Evolutionary conservation across 2,888 invertebrate genomes (phyloP), one percentile per base, ranked within the genome.

Genomic region (Yponomeuta malinellus): DNA sequence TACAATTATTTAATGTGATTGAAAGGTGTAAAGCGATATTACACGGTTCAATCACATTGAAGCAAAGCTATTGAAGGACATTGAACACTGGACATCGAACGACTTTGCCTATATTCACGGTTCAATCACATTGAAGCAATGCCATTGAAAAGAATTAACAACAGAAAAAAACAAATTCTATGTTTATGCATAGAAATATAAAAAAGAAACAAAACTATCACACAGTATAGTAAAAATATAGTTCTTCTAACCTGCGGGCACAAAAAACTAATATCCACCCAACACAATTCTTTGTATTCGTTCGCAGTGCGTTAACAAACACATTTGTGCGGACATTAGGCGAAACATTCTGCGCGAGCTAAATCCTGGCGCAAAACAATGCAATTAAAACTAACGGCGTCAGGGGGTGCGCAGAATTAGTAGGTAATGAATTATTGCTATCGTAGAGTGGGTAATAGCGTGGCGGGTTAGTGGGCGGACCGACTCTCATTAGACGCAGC

Each of bases 401-500:
- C 70, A 63, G 43, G 69, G 52, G 69, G 65, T 65, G 85, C 83
- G 84, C 82, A 85, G 86, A 86, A 90, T 90, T 87, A 90, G 87
- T 43, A 37, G 37, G 37, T 85, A 87, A 88, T 88, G 87, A 89
- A 88, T 90, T 87, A 89, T 89, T 88, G 85, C 83, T 82, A 82
- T 83, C 81, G 84, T 83, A 83, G 83, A 80, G 85, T 80, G 71
- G 80, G 84, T 87, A 88, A 88, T 88, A 82, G 84, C 81, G 74
- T 78, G 79, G 79, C 78, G 78, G 83, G 84, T 83, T 78, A 79
- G 79, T 78, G 78, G 83, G 84, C 83, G 85, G 85, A 83, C 84
- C 83, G 81, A 63, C 83, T 85, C 89, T 90, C 89, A 90, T 91
- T 90, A 90, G 89, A 86, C 86, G 83, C 81, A 81, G 82, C 76